phyloP scores from a whole-genome alignment of 2,797 vertebrate species.

The Spondyliosoma cantharus region DNA sequence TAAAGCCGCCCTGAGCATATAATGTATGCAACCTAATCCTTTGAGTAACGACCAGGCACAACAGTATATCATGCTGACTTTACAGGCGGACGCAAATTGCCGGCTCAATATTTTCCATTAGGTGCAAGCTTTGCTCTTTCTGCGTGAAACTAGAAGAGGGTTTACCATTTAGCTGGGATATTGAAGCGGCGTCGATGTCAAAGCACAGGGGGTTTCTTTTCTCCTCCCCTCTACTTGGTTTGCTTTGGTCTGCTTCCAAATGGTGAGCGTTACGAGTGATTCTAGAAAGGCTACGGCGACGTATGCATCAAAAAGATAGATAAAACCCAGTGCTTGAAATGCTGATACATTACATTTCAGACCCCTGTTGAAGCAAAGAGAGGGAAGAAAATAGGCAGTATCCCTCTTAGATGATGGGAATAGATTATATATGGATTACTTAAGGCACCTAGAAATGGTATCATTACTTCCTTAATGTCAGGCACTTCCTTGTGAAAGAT shows the following conservation, averaged over 20 bases:
- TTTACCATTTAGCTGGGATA: slow-evolving; percentile 40
- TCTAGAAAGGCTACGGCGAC: slow-evolving; percentile 8
- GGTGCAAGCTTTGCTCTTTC: slow-evolving; percentile 43
- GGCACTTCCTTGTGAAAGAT: slow-evolving; percentile 43
- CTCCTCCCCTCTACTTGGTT: slow-evolving; percentile 31
- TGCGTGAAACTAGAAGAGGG: slow-evolving; percentile 31
- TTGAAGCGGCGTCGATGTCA: slow-evolving; percentile 27
- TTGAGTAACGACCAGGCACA: slow-evolving; percentile 53
- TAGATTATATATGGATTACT: slow-evolving; percentile 42
- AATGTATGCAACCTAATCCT: slow-evolving; percentile 61
- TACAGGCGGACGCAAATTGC: slow-evolving; percentile 63
- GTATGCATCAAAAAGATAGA: slow-evolving; percentile 23
- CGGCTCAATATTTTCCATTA: slow-evolving; percentile 69
- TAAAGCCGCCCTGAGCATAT: neutral
- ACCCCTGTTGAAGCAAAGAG: slow-evolving; percentile 19
- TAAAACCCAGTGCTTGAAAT: slow-evolving; percentile 18
- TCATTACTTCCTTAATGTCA: slow-evolving; percentile 43
- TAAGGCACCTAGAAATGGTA: slow-evolving; percentile 15
- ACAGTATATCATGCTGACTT: slow-evolving; percentile 63
- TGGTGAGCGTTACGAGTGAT: slow-evolving; percentile 10
- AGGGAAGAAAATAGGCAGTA: slow-evolving; percentile 16
- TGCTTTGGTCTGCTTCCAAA: slow-evolving; percentile 49
- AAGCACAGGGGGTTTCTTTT: slow-evolving; percentile 24
- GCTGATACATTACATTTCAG: slow-evolving; percentile 22
- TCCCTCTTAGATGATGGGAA: slow-evolving; percentile 15